phyloP scores from a whole-genome alignment of 2,797 vertebrate species.

The Glyptemys insculpta region DNA sequence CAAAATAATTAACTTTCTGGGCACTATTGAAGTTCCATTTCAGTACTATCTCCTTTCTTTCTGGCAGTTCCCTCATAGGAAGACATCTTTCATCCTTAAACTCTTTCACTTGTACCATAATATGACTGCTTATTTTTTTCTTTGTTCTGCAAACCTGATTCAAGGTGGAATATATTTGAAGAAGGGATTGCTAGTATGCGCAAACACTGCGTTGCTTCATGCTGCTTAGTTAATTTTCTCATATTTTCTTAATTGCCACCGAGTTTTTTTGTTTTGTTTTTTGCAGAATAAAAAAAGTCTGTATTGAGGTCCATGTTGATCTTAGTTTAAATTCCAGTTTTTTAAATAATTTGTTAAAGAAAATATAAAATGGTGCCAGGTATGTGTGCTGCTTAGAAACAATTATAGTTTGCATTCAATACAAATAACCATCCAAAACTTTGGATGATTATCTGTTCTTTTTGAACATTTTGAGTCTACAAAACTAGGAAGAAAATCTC shows the following conservation, averaged over 20 bases:
- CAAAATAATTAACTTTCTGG: constrained; percentile 3
- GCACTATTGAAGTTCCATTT: background rate
- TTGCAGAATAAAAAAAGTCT: background rate
- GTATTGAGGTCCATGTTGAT: background rate
- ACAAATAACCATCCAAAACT: background rate
- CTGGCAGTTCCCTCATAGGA: background rate
- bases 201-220: background rate
- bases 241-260: background rate
- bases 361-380: background rate
- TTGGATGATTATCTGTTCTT: background rate
- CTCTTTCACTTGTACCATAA: background rate
- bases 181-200: background rate
- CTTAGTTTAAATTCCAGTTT: background rate
- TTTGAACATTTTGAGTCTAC: background rate
- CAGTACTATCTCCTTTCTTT: background rate
- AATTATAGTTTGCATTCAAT: rapidly evolving
- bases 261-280: background rate
- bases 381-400: background rate
- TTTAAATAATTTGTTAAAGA: background rate
- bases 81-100: background rate
- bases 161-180: background rate
- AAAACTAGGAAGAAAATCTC: background rate
- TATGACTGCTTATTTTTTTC: background rate
- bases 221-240: background rate
- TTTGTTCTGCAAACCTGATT: background rate